These are phyloP conservation scores for Irena cyanogastra DNA, from an alignment of 2,113 vertebrate genomes.

Conservation along the genomic window DNA sequence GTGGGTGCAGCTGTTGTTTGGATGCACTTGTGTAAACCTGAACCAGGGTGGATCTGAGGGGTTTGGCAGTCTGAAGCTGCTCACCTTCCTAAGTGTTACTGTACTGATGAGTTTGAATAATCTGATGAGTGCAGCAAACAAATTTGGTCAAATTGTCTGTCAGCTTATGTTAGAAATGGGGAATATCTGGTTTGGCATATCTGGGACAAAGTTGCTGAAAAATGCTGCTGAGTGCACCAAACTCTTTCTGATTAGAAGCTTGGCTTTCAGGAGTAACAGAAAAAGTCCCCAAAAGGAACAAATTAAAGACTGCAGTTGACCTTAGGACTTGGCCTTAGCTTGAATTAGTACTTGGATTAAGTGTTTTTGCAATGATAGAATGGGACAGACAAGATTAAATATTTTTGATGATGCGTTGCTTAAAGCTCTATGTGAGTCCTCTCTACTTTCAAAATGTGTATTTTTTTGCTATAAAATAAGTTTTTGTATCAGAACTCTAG, in stretches of 20 bases:
- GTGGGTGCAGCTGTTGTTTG: background rate
- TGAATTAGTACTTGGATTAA: background rate
- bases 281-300: background rate
- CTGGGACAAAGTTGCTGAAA: background rate
- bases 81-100: accelerated
- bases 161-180: background rate
- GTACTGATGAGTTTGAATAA: background rate
- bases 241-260: background rate
- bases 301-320: background rate
- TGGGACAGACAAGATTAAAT: background rate
- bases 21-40: background rate
- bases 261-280: background rate
- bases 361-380: background rate
- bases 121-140: background rate
- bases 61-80: background rate
- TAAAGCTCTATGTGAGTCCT: background rate
- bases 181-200: background rate
- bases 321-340: background rate
- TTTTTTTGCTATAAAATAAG: background rate
- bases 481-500: background rate
- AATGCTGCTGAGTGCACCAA: background rate
- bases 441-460: background rate
- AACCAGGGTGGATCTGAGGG: background rate
- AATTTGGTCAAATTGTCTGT: background rate
- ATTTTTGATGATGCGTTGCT: background rate